These are phyloP conservation scores for Cairina moschata DNA, from an alignment of 2,113 vertebrate genomes.

Conservation along the genomic window DNA sequence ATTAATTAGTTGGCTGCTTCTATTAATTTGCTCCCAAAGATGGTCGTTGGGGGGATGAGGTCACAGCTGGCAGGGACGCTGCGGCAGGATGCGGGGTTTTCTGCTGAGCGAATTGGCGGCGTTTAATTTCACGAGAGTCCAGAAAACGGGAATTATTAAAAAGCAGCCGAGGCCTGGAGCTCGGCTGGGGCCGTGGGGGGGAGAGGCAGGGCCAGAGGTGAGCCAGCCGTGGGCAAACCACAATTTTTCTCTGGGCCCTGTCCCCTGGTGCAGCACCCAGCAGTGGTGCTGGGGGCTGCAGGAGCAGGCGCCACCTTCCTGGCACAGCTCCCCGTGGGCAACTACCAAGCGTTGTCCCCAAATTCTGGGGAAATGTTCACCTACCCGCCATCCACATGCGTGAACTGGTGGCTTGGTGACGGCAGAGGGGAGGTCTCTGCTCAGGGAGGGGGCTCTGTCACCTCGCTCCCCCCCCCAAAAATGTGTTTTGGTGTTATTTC, in stretches of 20 bases:
- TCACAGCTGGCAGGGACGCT: conserved; percentile 45
- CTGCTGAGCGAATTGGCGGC: conserved; percentile 21
- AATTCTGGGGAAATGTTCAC: no score
- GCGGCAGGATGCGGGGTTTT: conserved; percentile 25
- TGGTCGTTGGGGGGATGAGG: conserved; percentile 18
- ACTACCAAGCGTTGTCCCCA: rapidly evolving
- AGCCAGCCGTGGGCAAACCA: no score
- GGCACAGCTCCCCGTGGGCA: rapidly evolving
- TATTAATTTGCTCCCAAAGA: conserved; percentile 57
- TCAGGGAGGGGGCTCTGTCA: not conserved
- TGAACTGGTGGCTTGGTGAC: not conserved
- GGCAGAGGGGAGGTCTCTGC: not conserved
- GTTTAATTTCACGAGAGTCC: conserved; percentile 14
- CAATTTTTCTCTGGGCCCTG: no score
- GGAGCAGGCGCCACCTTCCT: not conserved
- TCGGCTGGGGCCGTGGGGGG: not conserved
- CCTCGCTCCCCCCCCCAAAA: not conserved
- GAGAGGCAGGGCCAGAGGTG: not conserved
- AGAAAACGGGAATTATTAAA: not conserved
- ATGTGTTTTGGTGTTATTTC: conserved; percentile 9
- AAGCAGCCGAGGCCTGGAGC: not conserved
- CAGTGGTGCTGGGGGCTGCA: no score
- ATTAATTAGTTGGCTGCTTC: conserved; percentile 52
- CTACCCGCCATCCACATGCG: not conserved
- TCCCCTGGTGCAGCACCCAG: no score